phyloP scores from a whole-genome alignment of 2,888 invertebrate species.

The Eledone cirrhosa region DNA sequence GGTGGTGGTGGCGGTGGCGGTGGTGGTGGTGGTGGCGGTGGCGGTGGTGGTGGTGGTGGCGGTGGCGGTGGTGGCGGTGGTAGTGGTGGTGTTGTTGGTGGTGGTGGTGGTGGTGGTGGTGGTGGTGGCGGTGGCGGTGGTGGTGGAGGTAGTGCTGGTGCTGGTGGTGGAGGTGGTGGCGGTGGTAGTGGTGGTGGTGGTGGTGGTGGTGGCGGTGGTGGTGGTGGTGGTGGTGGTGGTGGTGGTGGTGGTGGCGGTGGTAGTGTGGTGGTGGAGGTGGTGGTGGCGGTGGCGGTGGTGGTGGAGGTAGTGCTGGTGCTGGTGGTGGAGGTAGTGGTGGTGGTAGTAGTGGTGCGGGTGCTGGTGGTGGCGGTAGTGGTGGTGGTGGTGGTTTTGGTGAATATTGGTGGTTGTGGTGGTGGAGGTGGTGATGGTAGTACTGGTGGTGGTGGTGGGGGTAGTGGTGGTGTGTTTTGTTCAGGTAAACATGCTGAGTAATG shows the following conservation, averaged over 20 bases:
- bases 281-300: slow-evolving; percentile 33
- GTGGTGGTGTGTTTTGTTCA: too few relatives aligned
- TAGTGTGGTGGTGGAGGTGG: slow-evolving; percentile 33
- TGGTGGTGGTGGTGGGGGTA: too few relatives aligned
- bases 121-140: slow-evolving; percentile 31
- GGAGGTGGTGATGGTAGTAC: too few relatives aligned
- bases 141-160: background rate
- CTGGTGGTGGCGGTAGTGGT: too few relatives aligned
- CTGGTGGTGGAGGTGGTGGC: background rate
- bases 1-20: too few relatives aligned
- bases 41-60: slow-evolving; percentile 21
- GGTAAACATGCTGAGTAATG: too few relatives aligned
- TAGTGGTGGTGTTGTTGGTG: too few relatives aligned
- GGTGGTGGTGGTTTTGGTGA: too few relatives aligned
- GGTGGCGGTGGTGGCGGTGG: slow-evolving; percentile 32
- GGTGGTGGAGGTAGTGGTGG: background rate
- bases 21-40: too few relatives aligned
- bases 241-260: slow-evolving; percentile 29
- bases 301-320: slow-evolving; percentile 25
- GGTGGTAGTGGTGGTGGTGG: background rate
- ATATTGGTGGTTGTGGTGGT: too few relatives aligned
- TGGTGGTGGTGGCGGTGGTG: slow-evolving; percentile 25
- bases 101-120: too few relatives aligned
- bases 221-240: slow-evolving; percentile 27
- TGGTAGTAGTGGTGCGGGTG: too few relatives aligned